Evolutionary conservation across 2,888 invertebrate genomes (phyloP).

Genomic region (Melinaea marsaeus): DNA sequence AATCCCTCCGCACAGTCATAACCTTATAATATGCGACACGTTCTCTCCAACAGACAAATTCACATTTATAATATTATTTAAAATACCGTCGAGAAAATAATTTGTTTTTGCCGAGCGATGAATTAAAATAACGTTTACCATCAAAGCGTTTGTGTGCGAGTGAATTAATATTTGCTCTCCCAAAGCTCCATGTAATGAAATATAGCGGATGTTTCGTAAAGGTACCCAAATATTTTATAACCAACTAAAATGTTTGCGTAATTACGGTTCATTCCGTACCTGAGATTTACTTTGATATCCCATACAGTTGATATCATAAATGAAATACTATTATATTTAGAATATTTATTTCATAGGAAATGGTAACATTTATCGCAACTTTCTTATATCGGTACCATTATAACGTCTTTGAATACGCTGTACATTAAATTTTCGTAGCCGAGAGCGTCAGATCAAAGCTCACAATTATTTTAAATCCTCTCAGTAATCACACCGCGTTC

Average conservation of each 20-base stretch:
- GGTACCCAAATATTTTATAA: not conserved
- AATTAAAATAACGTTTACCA: constrained; percentile 32
- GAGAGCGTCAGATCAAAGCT: constrained; percentile 58
- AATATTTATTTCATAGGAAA: no score
- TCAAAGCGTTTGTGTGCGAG: constrained; percentile 48
- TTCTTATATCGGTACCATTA: no score
- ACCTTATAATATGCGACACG: no score
- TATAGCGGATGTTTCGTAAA: constrained; percentile 4
- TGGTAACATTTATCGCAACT: no score
- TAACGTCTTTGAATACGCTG: constrained; percentile 49
- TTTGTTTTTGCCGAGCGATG: constrained; percentile 8
- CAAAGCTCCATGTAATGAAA: constrained; percentile 34
- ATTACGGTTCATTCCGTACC: no score
- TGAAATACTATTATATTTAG: constrained; percentile 44
- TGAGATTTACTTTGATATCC: not conserved
- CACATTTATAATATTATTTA: no score
- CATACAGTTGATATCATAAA: constrained; percentile 44
- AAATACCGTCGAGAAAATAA: no score
- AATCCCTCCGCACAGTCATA: no score
- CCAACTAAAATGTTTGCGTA: not conserved
- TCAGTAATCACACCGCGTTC: no score
- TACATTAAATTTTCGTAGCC: constrained; percentile 65
- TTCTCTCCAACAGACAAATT: no score
- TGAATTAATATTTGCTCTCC: constrained; percentile 55
- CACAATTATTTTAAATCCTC: constrained; percentile 44